A percentile compares a stretch with the other conserved stretches of the same genome.
Evolutionary conservation across 1,140 invertebrate species (phyloP).

Genomic region (Drosophila obscura): DNA sequence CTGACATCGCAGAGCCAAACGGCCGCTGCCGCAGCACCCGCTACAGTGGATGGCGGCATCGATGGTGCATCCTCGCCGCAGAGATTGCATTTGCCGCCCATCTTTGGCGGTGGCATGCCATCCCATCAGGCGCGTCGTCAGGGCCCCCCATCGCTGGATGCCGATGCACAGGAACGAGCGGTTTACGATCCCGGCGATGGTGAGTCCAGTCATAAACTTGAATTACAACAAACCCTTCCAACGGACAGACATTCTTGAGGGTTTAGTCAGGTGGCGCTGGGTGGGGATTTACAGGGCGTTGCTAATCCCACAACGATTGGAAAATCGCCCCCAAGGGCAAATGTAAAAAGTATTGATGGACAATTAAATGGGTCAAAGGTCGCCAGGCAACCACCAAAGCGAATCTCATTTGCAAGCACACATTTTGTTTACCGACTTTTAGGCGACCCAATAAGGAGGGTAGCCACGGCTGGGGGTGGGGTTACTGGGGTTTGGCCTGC

Average conservation of each 20-base stretch:
- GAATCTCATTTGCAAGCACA: background rate
- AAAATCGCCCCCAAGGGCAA: background rate
- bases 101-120: conserved; percentile 11
- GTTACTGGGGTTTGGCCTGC: conserved; percentile 13
- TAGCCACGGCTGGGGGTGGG: background rate
- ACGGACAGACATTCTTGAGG: background rate
- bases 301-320: conserved; percentile 12
- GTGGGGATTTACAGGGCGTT: background rate
- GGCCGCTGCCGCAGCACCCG: background rate
- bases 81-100: conserved; percentile 17
- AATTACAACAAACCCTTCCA: conserved; percentile 43
- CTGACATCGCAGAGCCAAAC: conserved; percentile 42
- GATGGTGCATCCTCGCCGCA: conserved; percentile 17
- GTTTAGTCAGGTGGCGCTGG: background rate
- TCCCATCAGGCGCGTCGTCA: conserved; percentile 21
- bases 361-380: conserved; percentile 5
- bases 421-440: conserved; percentile 29
- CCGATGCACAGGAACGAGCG: conserved; percentile 67
- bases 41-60: conserved; percentile 8
- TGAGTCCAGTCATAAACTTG: conserved; percentile 60
- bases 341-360: background rate
- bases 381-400: background rate
- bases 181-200: conserved; percentile 83
- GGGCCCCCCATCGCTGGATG: conserved; percentile 33
- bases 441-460: conserved; percentile 5